Base-by-base conservation (phyloP, 1,140 invertebrate genomes). In the Drusus annulatus region DNA sequence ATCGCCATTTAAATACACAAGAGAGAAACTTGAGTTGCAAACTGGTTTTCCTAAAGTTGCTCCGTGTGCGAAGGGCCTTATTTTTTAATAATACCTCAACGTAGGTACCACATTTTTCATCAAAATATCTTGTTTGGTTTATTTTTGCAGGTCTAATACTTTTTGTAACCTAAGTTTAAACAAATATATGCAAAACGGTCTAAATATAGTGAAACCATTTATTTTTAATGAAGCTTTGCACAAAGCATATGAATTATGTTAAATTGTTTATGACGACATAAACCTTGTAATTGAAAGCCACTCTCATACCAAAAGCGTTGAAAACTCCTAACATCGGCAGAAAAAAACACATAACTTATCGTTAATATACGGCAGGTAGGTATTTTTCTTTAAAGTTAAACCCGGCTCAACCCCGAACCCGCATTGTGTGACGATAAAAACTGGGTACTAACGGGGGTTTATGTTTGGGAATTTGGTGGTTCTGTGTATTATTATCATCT, bases 271-370 rank as follows among this genome's bases (percentile, higher is more conserved):
- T 45, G 65, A 69, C 45, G 45, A 19, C 65, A 69, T 69, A 69
- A 69, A 69, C 28, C 65, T 69, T 69, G 17, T 69, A 69, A 69
- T 69, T 69, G 65, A 69, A 69, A 69, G 65, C 65, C 65, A 69
- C 65, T 69, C 51, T 63, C 17, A 50, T 69, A 69, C 65, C 1
- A 8, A 50, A 23, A 69, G 65, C 65, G 65, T 31, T 23, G 65
- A 69, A 65, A 69, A 45, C 36, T 69, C 36, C 31, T 50, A 51
- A 74, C 69, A 56, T 74, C 69, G 54, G 69, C 69, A 56, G 51
- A 51, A 74, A 74, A 74, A 52, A 74, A 74, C 45, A 51, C 68
- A 75, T 79, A 79, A 79, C 78, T 79, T 73, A 79, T 74, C 78
- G 69, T 62, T 79, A 79, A 79, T 79, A 79, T 71, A 69, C 52